A percentile compares a stretch with the other conserved stretches of the same genome.
Evolutionary conservation across 2,888 invertebrate genomes (phyloP).

Genomic region (Tetragnatha montana): DNA sequence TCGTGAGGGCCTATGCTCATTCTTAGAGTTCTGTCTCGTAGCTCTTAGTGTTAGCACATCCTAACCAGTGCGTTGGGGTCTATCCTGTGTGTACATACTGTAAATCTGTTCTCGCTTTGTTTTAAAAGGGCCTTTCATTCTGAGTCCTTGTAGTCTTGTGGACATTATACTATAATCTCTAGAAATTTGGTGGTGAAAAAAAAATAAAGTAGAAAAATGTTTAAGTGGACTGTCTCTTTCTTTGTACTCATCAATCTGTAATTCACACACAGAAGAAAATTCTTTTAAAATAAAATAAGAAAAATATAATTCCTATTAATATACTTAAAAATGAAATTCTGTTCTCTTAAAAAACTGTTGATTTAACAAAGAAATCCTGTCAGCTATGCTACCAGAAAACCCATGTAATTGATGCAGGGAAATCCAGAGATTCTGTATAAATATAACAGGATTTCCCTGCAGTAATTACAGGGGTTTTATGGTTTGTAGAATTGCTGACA

Average conservation of each 20-base stretch:
- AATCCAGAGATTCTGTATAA: too few relatives aligned
- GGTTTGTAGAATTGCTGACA: too few relatives aligned
- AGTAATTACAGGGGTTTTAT: too few relatives aligned
- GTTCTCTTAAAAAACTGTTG: too few relatives aligned
- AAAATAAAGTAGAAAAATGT: conserved; percentile 69
- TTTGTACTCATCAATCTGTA: not conserved
- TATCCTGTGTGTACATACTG: conserved; percentile 68
- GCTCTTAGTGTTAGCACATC: conserved; percentile 50
- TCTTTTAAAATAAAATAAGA: too few relatives aligned
- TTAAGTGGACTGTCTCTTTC: conserved; percentile 15
- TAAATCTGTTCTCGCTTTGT: conserved; percentile 68
- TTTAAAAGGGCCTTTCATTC: conserved; percentile 24
- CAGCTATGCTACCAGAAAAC: too few relatives aligned
- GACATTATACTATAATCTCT: conserved; percentile 67
- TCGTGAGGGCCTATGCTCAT: conserved; percentile 21
- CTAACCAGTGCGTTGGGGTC: conserved; percentile 33
- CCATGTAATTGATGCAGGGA: too few relatives aligned
- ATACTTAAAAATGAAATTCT: too few relatives aligned
- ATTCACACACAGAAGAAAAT: too few relatives aligned
- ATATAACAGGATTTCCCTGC: too few relatives aligned
- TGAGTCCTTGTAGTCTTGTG: conserved; percentile 68
- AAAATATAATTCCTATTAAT: too few relatives aligned
- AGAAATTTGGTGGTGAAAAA: conserved; percentile 70
- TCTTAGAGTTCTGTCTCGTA: conserved; percentile 64
- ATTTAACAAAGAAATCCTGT: too few relatives aligned